Conservation (phyloP, 1,140 invertebrate species). For the Thaumetopoea pityocampa region DNA sequence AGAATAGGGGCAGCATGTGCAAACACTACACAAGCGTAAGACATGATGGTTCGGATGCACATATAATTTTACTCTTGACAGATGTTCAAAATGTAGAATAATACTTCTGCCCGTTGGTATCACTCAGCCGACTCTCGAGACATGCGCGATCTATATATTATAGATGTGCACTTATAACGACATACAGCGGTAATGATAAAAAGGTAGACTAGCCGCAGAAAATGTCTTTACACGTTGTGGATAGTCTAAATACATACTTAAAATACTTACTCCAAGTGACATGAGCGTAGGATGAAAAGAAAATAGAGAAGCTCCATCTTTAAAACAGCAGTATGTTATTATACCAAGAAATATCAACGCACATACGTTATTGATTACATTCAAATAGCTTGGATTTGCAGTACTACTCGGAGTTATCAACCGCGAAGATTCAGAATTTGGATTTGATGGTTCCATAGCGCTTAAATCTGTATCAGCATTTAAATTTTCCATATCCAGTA, state of each 20-base stretch:
- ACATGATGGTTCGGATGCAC: no score
- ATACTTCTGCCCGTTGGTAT: no score
- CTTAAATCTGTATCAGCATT: slow-evolving; percentile 10
- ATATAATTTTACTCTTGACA: no score
- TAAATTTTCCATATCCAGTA: slow-evolving; percentile 19
- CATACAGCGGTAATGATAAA: no score
- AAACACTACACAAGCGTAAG: no score
- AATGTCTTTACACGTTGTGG: no score
- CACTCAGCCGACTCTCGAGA: no score
- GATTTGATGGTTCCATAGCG: slow-evolving; percentile 42
- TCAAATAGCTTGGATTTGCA: slow-evolving; percentile 49
- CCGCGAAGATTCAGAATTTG: slow-evolving; percentile 49
- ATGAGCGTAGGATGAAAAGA: slow-evolving; percentile 67
- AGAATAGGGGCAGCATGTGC: no score
- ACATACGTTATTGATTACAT: slow-evolving; percentile 52
- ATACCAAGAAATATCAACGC: slow-evolving; percentile 45
- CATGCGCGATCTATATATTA: no score
- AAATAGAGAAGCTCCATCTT: slow-evolving; percentile 53
- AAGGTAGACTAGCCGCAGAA: no score
- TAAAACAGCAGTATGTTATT: slow-evolving; percentile 59
- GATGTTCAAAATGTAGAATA: no score
- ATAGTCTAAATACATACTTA: slow-evolving; percentile 4
- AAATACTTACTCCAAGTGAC: slow-evolving; percentile 50
- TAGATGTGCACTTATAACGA: no score
- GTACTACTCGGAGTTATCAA: slow-evolving; percentile 37